Percentiles rank a stretch among this genome's conserved stretches.
phyloP scores from a whole-genome alignment of 1,140 invertebrate genomes.

The Grapholita molesta region DNA sequence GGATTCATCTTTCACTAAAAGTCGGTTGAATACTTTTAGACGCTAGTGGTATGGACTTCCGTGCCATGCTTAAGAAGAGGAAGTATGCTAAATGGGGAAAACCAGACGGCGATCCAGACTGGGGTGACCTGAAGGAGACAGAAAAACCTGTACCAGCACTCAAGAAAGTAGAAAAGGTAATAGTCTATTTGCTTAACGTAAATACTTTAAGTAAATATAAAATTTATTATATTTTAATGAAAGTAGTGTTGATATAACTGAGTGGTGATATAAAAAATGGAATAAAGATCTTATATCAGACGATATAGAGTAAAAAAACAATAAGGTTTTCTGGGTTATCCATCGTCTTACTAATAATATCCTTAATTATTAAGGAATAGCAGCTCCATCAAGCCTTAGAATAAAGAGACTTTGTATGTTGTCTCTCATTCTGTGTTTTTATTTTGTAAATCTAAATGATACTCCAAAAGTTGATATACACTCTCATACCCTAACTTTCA shows the following conservation, averaged over 20 bases:
- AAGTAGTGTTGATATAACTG: conserved; percentile 14
- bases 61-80: conserved; percentile 97
- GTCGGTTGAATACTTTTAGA: conserved; percentile 83
- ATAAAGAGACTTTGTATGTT: neutral
- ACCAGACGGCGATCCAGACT: conserved; percentile 93
- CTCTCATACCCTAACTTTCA: neutral
- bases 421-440: too few species aligned
- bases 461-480: neutral
- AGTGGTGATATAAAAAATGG: conserved; percentile 56
- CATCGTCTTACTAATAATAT: conserved; percentile 20
- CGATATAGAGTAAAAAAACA: conserved; percentile 18
- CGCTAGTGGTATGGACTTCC: conserved; percentile 98
- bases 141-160: conserved; percentile 91
- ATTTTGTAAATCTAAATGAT: neutral
- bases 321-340: neutral
- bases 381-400: conserved; percentile 44
- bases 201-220: neutral
- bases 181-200: conserved; percentile 34
- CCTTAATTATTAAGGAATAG: conserved; percentile 23
- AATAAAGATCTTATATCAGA: conserved; percentile 24
- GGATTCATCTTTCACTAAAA: too few species aligned
- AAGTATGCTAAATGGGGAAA: conserved; percentile 96
- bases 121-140: conserved; percentile 94
- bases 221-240: neutral
- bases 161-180: conserved; percentile 96